Evolutionary conservation across 1,140 invertebrate species (phyloP), one percentile per base, ranked within the genome.

Genomic region (Monomorium pharaonis): DNA sequence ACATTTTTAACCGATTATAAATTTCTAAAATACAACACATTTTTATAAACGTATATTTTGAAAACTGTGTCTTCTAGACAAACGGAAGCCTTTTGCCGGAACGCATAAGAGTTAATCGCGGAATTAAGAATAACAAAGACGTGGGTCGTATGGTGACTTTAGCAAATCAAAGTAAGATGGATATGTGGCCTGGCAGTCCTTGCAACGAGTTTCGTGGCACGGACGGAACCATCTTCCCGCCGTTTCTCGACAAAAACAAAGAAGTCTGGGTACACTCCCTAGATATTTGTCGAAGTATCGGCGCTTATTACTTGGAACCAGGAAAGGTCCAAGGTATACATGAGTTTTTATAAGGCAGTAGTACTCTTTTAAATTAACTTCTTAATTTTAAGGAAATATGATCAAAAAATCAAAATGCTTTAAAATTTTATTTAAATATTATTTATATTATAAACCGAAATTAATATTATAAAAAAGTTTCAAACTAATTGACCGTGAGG

Each of bases 221-320:
- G 0, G 97, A 98, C 91, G 96, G 97, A 0, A 97, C 97, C 0
- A 96, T 98, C 7, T 98, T 98, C 93, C 96, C 97, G 6, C 97
- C 97, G 85, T 93, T 97, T 27, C 96, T 95, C 1, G 95, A 0
- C 16, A 47, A 94, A 67, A 95, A 96, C 21, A 96, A 96, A 70
- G 94, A 96, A 10, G 88, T 97, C 12, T 95, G 96, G 84, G 96
- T 96, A 0, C 97, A 96, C 89, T 95, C 96, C 10, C 93, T 96
- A 0, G 96, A 97, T 92, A 88, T 98, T 12, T 98, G 97, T 94
- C 96, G 97, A 85, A 92, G 88, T 88, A 93, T 86, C 89, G 92
- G 47, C 94, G 95, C 89, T 9, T 83, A 89, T 24, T 91, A 65
- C 24, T 2, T 75, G 12, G 67, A 85, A 27, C 87, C 87, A n/a